Evolutionary conservation across 2,888 invertebrate species (phyloP), one percentile per base, ranked within the genome.

Genomic region (Pheosia tremula): DNA sequence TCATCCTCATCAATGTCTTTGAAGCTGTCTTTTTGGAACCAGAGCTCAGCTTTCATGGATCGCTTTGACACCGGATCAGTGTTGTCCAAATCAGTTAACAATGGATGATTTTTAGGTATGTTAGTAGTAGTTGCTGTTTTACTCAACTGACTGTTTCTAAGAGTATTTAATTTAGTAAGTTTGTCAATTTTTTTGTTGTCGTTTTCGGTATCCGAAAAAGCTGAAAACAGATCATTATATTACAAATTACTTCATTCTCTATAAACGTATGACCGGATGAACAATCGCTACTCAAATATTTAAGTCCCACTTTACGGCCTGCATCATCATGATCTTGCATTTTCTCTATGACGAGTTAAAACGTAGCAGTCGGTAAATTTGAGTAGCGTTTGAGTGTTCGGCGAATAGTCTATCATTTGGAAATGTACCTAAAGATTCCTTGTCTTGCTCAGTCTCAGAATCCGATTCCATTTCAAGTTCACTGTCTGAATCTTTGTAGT

Each of bases 21-120:
- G 71, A 98, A 97, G 72, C 95, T 95, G 68, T 97, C 97, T 80
- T 97, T 96, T 80, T 98, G 96, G 87, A 97, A 97, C 98, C 98
- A 98, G 45, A 97, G 89, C 75, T 97, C 96, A 0, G 98, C 98
- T 83, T 97, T 97, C 75, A 96, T 96, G 13, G 96, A 94, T 24
- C 96, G 95, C 75, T 96, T 96, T 5, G 96, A 95, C 59, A 96
- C 95, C 67, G 96, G 96, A 69, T 97, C 96, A 4, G 97, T 95
- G 63, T 95, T 94, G 83, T 98, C 98, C 54, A 98, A 91, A 78
- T 98, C 97, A 8, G 97, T 97, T 43, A 98, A 94, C 0, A 98
- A 87, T 0, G 98, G 98, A 91, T 96, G 95, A 61, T 90, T 82
- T 69, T 92, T 92, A 11, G 90, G 88, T 57, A 89, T n/a, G n/a